These are phyloP conservation scores for Ips typographus DNA, from an alignment of 1,140 invertebrate species.

Conservation along the genomic window DNA sequence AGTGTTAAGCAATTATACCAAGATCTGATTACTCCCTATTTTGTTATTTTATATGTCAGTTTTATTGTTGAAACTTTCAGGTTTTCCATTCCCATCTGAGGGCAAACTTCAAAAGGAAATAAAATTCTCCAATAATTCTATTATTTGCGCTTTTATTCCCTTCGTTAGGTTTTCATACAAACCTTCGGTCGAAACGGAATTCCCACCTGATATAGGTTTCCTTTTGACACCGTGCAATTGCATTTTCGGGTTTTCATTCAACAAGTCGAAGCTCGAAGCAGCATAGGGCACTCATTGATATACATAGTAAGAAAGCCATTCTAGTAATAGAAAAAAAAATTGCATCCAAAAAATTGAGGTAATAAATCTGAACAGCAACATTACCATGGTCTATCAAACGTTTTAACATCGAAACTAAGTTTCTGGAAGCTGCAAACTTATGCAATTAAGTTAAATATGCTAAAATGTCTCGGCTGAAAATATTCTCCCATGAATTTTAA, in stretches of 20 bases:
- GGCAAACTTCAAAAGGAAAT: not conserved
- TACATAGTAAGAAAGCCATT: too few species aligned
- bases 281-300: not conserved
- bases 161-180: conserved; percentile 1
- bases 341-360: too few species aligned
- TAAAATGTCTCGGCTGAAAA: conserved; percentile 12
- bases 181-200: conserved; percentile 13
- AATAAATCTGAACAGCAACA: too few species aligned
- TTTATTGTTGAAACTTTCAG: not conserved
- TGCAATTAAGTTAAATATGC: conserved; percentile 20
- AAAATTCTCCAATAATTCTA: conserved; percentile 1
- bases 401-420: not conserved
- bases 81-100: not conserved
- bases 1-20: not conserved
- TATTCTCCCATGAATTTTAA: conserved; percentile 18
- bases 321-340: too few species aligned
- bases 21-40: not conserved
- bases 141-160: not conserved
- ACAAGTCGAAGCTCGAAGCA: conserved; percentile 25
- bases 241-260: conserved; percentile 29
- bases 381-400: too few species aligned
- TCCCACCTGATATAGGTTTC: conserved; percentile 15
- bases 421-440: not conserved
- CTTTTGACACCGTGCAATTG: conserved; percentile 30
- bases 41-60: not conserved